Conservation (phyloP, 2,113 vertebrate species). For the Abramis brama region DNA sequence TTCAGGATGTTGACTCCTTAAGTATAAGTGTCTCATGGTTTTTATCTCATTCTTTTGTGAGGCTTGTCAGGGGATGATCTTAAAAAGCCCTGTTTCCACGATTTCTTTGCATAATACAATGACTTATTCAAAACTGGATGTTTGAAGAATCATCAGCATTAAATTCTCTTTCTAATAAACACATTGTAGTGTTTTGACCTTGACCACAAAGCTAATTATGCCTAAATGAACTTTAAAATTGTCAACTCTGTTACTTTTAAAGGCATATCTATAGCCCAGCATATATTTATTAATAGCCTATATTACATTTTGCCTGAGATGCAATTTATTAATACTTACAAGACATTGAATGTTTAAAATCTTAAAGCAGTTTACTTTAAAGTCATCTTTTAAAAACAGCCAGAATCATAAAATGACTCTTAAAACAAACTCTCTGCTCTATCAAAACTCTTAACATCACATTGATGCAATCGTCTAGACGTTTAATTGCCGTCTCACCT, state of each 20-base stretch:
- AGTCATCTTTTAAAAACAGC: neutral
- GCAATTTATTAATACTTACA: neutral
- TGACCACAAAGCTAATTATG: neutral
- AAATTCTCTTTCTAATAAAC: neutral
- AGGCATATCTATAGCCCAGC: neutral
- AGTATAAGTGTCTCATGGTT: neutral
- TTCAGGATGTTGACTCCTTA: neutral
- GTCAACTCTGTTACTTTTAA: neutral
- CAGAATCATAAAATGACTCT: neutral
- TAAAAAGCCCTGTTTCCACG: neutral
- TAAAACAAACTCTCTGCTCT: neutral
- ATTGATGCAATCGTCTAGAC: neutral
- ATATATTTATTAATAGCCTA: neutral
- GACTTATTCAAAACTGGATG: neutral
- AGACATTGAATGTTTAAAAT: neutral
- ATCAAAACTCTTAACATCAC: neutral
- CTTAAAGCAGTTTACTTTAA: neutral
- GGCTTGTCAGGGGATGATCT: neutral
- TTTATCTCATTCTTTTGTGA: neutral
- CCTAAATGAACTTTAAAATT: neutral
- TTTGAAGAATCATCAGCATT: neutral
- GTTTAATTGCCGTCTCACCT: slow-evolving; percentile 76
- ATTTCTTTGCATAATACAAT: neutral
- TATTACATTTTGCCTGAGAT: neutral
- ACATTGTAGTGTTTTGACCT: slow-evolving; percentile 8